Evolutionary conservation across 2,888 invertebrate genomes (phyloP), one percentile per base, ranked within the genome.

Genomic region (Campoplex capitator): DNA sequence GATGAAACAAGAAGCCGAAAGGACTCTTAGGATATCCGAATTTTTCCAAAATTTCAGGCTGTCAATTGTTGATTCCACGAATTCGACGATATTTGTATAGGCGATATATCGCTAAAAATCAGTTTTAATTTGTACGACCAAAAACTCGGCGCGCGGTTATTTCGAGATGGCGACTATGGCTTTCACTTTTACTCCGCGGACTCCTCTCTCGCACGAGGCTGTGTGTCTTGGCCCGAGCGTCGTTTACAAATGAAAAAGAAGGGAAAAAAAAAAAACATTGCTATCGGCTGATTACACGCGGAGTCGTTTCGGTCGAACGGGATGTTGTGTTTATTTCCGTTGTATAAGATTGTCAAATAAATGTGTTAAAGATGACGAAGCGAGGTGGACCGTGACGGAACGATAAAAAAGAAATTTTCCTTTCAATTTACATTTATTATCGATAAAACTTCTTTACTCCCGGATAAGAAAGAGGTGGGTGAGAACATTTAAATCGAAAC

Each of bases 161-260:
- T 70, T 48, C 62, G 54, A 80, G 67, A 84, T 68, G 79, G 28
- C 76, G 56, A 65, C 48, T 42, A 73, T 77, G 73, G 73, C 77
- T 87, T 87, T 82, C 83, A 86, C 83, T 86, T 83, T 85, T 85
- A 82, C 85, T 82, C 32, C 45, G 38, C 38, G 58, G 45, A 56
- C 68, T 80, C 58, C 74, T 85, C 81, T 58, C 76, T 58, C 76
- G 67, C 58, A 78, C 65, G 35, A 45, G 58, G 58, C 58, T 38
- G n/a, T 9, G 13, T 42, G 48, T 76, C 81, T 74, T 42, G 65
- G 58, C 73, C 18, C 23, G 23, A 23, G 28, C 28, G 80, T 70
- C 16, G 54, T 18, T 75, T 18, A 35, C 51, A 42, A 77, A 35
- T 11, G 45, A 48, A 65, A 75, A 38, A 48, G 23, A 28, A 28